Base-by-base conservation (phyloP, 2,113 vertebrate species). In the Gymnocephalus cernua region DNA sequence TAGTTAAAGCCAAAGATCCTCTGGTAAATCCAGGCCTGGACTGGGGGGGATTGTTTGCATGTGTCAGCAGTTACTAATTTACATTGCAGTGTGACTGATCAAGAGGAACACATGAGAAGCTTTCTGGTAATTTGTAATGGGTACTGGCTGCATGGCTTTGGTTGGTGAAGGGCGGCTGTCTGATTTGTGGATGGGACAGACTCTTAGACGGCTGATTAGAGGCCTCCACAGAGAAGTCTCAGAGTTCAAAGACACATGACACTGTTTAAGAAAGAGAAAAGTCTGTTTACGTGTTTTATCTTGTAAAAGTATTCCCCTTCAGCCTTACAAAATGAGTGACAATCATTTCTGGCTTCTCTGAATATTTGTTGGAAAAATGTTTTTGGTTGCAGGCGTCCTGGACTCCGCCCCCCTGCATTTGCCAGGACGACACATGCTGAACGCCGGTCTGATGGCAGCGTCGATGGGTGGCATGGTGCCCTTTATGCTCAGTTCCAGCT, bases 401-500 rank as follows among this genome's bases (percentile, higher is more conserved):
- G 29, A 93, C 91, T 96, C 95, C 0, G 82, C 95, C 18, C 93
- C 95, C 1, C 85, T 96, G 77, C 21, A 92, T 64, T 59, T 96
- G 77, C 95, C 95, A 2, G 95, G 95, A 7, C 94, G 95, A 3
- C 95, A 96, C 83, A 79, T 91, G 84, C 4, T 96, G n/a, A 96
- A 96, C 10, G 95, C 95, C 0, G 83, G 94, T 44, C 88, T 96
- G 67, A 92, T 96, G 92, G 89, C 94, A 1, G 95, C 95, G 1
- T 95, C 95, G 0, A 62, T 94, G 50, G 95, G 92, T 5, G 93
- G 95, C 72, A 93, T 96, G 77, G 82, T 96, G 64, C 93, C 95
- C 62, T 96, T 96, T 50, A 96, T 96, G 95, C 90, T 96, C 67
- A 95, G 93, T n/a, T 86, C 94, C 73, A 94, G 85, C 65, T 96